These are phyloP conservation scores for Melangyna quadrimaculata DNA, from an alignment of 2,888 invertebrate species.

Conservation along the genomic window DNA sequence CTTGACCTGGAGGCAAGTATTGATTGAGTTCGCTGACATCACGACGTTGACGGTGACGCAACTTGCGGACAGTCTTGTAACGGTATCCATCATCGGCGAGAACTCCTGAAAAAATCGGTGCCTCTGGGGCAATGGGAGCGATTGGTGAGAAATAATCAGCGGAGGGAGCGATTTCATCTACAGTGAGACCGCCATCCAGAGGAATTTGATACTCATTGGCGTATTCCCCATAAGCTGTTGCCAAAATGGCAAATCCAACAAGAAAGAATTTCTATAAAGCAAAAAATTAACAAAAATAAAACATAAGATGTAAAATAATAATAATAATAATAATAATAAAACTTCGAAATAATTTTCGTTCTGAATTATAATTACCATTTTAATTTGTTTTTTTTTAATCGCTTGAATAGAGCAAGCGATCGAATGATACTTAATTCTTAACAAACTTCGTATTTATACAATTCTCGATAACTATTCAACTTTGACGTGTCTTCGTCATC, in stretches of 20 bases:
- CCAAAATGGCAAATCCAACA: conserved; percentile 31
- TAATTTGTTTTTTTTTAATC: conserved; percentile 38
- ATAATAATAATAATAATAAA: too few species aligned
- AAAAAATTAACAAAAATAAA: neutral
- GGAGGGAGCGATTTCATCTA: neutral
- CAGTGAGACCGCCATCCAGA: neutral
- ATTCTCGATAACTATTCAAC: conserved; percentile 45
- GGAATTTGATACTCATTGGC: conserved; percentile 28
- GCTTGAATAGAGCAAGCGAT: conserved; percentile 50
- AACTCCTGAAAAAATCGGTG: conserved; percentile 37
- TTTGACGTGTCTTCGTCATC: conserved; percentile 10
- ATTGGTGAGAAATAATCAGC: conserved; percentile 69
- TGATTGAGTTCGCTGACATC: conserved; percentile 74
- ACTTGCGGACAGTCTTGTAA: conserved; percentile 53
- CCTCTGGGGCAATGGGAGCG: conserved; percentile 18
- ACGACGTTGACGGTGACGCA: conserved; percentile 74
- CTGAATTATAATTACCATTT: conserved; percentile 59
- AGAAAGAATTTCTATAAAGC: conserved; percentile 40
- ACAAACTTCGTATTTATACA: conserved; percentile 59
- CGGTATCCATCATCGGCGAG: conserved; percentile 71
- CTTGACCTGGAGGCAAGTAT: conserved; percentile 73
- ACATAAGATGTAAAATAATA: neutral
- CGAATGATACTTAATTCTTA: conserved; percentile 64
- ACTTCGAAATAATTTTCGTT: too few species aligned
- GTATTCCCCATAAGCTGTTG: conserved; percentile 32